phyloP scores from a whole-genome alignment of 92 coral and sea anemone species.

The Pocillopora meandrina region DNA sequence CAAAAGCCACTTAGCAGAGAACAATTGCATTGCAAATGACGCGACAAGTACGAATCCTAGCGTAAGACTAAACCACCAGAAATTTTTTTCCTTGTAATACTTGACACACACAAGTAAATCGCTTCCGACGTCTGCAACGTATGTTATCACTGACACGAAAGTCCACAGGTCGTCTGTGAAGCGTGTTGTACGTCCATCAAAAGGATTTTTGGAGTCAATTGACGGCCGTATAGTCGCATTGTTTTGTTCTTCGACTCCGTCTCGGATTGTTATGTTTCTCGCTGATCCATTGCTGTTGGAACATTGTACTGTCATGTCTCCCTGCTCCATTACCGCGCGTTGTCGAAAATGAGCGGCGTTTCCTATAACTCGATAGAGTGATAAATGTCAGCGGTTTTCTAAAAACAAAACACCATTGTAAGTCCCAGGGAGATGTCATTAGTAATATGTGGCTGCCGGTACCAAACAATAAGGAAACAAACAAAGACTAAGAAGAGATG shows the following conservation, averaged over 20 bases:
- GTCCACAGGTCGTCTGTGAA: constrained; percentile 63
- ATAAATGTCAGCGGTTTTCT: constrained; percentile 35
- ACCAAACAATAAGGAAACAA: no score
- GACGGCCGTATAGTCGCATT: background rate
- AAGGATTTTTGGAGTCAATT: constrained; percentile 7
- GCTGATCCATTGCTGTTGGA: constrained; percentile 2
- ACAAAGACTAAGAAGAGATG: no score
- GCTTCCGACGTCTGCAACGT: constrained; percentile 69
- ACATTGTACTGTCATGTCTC: constrained; percentile 1
- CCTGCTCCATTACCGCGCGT: constrained; percentile 19
- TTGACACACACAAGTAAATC: constrained; percentile 66
- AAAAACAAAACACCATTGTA: no score
- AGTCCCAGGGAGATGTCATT: no score
- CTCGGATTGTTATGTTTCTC: background rate
- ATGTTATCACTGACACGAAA: constrained; percentile 53
- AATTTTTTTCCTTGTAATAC: constrained; percentile 53
- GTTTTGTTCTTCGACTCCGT: background rate
- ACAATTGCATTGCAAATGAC: constrained; percentile 75
- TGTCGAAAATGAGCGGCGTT: background rate
- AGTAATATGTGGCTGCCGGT: no score
- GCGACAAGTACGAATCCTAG: constrained; percentile 61
- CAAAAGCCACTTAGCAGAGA: constrained; percentile 79
- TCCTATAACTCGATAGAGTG: background rate
- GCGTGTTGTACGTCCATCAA: constrained; percentile 39
- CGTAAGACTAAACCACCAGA: constrained; percentile 77